Evolutionary conservation across 2,797 vertebrate genomes (phyloP), one percentile per base, ranked within the genome.

Genomic region (Gephyroberyx darwinii): DNA sequence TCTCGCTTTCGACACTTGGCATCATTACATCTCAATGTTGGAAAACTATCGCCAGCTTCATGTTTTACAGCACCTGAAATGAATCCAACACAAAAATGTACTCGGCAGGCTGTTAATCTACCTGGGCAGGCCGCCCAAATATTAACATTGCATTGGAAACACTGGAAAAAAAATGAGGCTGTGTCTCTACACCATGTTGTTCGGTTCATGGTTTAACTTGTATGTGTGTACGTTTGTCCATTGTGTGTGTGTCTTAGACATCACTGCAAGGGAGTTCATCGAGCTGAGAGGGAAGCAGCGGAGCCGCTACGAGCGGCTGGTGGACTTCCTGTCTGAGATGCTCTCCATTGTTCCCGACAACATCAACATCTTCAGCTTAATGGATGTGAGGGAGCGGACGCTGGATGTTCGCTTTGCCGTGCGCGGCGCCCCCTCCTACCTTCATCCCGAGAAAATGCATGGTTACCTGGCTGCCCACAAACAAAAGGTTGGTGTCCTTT

Each of bases 211-310:
- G 68, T 43, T 3, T 9, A 10, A 12, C 12, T 10, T 43, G 52
- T 61, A 33, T 62, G 48, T 85, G 37, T 71, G 57, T 55, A 26
- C 26, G 4, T 26, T 26, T 26, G 26, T 26, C 26, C 26, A 26
- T 50, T 76, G 50, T 65, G 67, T 88, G 69, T 89, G 22, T 79
- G 74, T 65, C 59, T 58, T 81, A 96, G 96, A 92, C 89, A 84
- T 95, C 73, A 94, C 93, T 47, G 94, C 94, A 12, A 93, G 93
- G 69, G 94, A 96, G 75, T 96, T 97, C 80, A 81, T 95, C 70
- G 91, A 92, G 71, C 92, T 89, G 64, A 89, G 92, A 61, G 93
- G 91, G 16, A 87, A 74, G 0, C 89, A 91, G 83, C 87, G 82
- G 74, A 95, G 92, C 1, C 93, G 89, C 19, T 91, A 88, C 1